Evolutionary conservation across 2,113 vertebrate genomes (phyloP).

Genomic region (Gallinago media): DNA sequence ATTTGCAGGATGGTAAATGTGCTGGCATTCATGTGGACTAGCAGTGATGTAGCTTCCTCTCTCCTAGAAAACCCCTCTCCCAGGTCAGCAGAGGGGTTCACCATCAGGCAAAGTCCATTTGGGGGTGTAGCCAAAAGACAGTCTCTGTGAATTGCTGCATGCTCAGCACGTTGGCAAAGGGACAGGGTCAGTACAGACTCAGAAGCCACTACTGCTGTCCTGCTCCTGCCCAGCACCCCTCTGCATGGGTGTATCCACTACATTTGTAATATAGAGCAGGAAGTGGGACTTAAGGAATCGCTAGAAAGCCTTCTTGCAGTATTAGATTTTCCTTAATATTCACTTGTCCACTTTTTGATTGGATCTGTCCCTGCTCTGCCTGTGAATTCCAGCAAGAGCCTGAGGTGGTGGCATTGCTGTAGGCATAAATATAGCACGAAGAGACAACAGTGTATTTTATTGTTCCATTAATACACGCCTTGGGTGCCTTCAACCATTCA

Average conservation of each 20-base stretch:
- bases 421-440: slow-evolving; percentile 73
- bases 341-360: slow-evolving; percentile 45
- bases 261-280: neutral
- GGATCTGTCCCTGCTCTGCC: slow-evolving; percentile 44
- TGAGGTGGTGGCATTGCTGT: slow-evolving; percentile 51
- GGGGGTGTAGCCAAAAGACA: neutral
- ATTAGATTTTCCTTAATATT: slow-evolving; percentile 29
- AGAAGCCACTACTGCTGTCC: neutral
- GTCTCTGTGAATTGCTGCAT: neutral
- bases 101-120: neutral
- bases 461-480: slow-evolving; percentile 73
- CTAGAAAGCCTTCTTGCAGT: neutral
- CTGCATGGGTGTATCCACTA: neutral
- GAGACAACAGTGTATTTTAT: slow-evolving; percentile 76
- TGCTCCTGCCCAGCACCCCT: neutral
- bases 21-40: neutral
- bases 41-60: neutral
- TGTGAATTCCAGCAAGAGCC: slow-evolving; percentile 56
- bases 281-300: neutral
- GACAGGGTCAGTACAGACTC: neutral
- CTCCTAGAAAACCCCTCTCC: neutral
- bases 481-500: slow-evolving; percentile 73
- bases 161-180: neutral
- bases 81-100: neutral
- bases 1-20: neutral